phyloP scores from a whole-genome alignment of 2,888 invertebrate genomes.

The Entomobrya multifasciata region DNA sequence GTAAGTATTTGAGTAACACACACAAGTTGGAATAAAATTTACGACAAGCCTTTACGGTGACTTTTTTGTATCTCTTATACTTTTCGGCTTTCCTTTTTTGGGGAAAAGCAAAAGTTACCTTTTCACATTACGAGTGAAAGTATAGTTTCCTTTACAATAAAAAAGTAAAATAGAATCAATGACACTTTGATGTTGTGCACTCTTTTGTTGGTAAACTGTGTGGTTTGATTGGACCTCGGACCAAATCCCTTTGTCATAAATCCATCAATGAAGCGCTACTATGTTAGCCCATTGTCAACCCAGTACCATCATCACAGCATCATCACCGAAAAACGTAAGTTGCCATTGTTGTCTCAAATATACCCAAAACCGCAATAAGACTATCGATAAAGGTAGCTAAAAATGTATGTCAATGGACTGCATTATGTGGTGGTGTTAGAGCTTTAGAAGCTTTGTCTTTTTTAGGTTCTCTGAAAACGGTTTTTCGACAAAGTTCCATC shows the following conservation, averaged over 20 bases:
- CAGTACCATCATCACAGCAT: background rate
- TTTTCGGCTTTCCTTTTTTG: background rate
- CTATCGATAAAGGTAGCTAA: too few species aligned
- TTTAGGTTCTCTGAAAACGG: background rate
- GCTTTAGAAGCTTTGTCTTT: background rate
- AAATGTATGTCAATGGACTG: too few species aligned
- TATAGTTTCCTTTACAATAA: background rate
- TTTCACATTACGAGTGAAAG: background rate
- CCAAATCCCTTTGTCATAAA: slow-evolving; percentile 60
- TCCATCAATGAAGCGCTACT: slow-evolving; percentile 53
- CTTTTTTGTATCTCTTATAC: slow-evolving; percentile 40
- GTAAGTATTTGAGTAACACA: background rate
- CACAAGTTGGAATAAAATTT: too few species aligned
- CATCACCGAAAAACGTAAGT: background rate
- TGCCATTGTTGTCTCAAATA: slow-evolving; percentile 5
- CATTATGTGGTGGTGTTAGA: background rate
- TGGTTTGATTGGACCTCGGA: slow-evolving; percentile 12
- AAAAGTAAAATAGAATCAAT: slow-evolving; percentile 9
- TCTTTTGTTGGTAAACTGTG: slow-evolving; percentile 5
- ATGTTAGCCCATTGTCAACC: slow-evolving; percentile 20
- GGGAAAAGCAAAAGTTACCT: background rate
- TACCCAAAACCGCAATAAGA: too few species aligned
- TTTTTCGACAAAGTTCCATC: too few species aligned
- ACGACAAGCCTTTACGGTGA: background rate
- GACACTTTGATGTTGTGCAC: slow-evolving; percentile 30